A percentile compares a stretch with the other conserved stretches of the same genome.
phyloP scores from a whole-genome alignment of 2,113 vertebrate genomes.

The Marmota flaviventris region DNA sequence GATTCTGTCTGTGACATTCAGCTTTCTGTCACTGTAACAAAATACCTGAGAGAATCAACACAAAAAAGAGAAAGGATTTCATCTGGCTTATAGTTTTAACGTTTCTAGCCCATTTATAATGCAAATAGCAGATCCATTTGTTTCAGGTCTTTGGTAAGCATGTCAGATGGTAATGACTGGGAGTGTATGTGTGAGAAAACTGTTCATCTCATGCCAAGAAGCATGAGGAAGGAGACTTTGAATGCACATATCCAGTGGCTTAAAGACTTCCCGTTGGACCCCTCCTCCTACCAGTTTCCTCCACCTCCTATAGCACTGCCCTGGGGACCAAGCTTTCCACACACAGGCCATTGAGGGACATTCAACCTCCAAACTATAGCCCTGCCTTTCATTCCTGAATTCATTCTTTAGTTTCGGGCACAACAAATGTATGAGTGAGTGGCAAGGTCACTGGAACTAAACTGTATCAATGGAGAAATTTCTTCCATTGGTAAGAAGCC shows the following conservation, averaged over 20 bases:
- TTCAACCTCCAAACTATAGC: background rate
- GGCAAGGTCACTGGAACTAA: background rate
- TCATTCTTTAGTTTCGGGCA: background rate
- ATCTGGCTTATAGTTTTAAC: background rate
- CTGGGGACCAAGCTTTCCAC: background rate
- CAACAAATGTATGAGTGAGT: background rate
- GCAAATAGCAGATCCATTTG: too few relatives aligned
- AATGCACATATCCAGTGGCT: background rate
- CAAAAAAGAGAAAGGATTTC: too few relatives aligned
- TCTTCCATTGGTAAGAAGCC: background rate
- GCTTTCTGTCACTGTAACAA: background rate
- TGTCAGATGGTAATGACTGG: background rate
- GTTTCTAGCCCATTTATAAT: background rate
- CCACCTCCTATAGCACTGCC: background rate
- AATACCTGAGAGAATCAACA: background rate
- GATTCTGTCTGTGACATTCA: background rate
- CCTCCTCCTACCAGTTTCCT: background rate
- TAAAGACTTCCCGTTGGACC: background rate
- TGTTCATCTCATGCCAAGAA: background rate
- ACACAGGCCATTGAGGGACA: too few relatives aligned
- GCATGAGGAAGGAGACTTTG: background rate
- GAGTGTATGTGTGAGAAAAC: fast-evolving
- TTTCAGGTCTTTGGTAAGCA: too few relatives aligned
- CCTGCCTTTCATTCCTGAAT: background rate
- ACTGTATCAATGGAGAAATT: background rate